Base-by-base conservation (phyloP, 2,797 vertebrate genomes). In the Champsocephalus gunnari region DNA sequence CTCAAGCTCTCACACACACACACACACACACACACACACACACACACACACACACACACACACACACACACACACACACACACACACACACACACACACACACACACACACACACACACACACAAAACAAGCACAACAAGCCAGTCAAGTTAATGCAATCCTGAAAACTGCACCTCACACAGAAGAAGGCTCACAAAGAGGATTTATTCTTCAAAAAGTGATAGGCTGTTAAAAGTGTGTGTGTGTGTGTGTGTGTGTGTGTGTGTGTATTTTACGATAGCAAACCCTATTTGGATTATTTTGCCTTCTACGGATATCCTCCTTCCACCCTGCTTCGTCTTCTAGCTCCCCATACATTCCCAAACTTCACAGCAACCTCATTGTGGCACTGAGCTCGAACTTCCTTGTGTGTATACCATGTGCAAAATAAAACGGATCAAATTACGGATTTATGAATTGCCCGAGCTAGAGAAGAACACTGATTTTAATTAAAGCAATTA, bases 181-280 rank as follows among this genome's bases (percentile, higher is more conserved):
- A 90, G 82, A 88, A 88, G 81, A 85, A 73, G 87, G 73, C 79
- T 91, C 81, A 66, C 84, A 90, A 93, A 94, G 92, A 92, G 91
- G 92, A 93, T 93, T 94, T 93, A 92, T 87, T 88, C 89, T 83
- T 85, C 83, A 88, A 74, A 89, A 87, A 84, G 81, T 87, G 85
- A 90, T 87, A 88, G 81, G 81, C 79, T 80, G 74, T 88, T 87
- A 87, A 89, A 82, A 84, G 77, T 87, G 81, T 81, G 82, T 83
- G 85, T 86, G 84, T 21, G 81, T 81, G 82, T 83, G 85, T 86
- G 84, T 21, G 21, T 21, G 21, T 21, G 21, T 21, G 21, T 21
- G 21, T 21, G 24, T 83, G 85, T 86, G 84, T 84, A 67, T 88
- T 80, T 90, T 82, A 76, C 62, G 89, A 91, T 88, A 90, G 89